Percentiles rank a stretch among this genome's conserved stretches.
Conservation (phyloP, 2,797 vertebrate genomes). For the Oryzias sinensis region DNA sequence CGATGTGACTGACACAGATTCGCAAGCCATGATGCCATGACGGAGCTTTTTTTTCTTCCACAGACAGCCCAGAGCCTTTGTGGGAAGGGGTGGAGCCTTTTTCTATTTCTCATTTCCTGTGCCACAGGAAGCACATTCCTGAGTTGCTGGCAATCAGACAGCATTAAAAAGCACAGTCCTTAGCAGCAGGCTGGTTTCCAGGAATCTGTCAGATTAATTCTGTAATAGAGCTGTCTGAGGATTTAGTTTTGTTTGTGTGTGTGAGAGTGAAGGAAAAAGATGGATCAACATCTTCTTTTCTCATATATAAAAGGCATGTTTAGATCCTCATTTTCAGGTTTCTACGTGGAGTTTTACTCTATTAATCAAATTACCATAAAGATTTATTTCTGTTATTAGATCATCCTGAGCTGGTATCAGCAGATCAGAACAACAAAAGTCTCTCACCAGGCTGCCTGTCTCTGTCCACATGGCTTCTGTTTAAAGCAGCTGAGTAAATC, state of each 20-base stretch:
- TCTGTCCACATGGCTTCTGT: slow-evolving; percentile 2
- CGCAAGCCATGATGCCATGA: slow-evolving; percentile 60
- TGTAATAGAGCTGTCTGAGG: slow-evolving; percentile 12
- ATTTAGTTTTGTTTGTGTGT: slow-evolving; percentile 7
- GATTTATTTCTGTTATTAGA: no score
- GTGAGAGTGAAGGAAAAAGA: not conserved
- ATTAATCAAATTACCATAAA: no score
- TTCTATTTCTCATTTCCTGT: slow-evolving; percentile 63
- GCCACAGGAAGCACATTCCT: slow-evolving; percentile 68
- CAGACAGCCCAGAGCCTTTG: slow-evolving; percentile 19
- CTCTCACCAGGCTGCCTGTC: not conserved
- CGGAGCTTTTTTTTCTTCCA: slow-evolving; percentile 42
- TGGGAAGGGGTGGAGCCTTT: slow-evolving; percentile 48
- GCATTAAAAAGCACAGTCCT: slow-evolving; percentile 45
- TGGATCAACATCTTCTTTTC: slow-evolving; percentile 12
- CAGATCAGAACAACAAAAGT: not conserved
- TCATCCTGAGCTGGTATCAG: no score
- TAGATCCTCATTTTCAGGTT: no score
- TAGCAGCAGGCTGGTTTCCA: slow-evolving; percentile 28
- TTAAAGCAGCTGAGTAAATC: not conserved
- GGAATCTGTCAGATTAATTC: slow-evolving; percentile 40
- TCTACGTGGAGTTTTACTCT: no score
- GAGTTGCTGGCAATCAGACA: slow-evolving; percentile 35
- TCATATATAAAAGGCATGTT: no score
- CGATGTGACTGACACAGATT: slow-evolving; percentile 53